These are phyloP conservation scores for Cremastobaeus sp. DNA, from an alignment of 2,888 invertebrate species.

Conservation along the genomic window DNA sequence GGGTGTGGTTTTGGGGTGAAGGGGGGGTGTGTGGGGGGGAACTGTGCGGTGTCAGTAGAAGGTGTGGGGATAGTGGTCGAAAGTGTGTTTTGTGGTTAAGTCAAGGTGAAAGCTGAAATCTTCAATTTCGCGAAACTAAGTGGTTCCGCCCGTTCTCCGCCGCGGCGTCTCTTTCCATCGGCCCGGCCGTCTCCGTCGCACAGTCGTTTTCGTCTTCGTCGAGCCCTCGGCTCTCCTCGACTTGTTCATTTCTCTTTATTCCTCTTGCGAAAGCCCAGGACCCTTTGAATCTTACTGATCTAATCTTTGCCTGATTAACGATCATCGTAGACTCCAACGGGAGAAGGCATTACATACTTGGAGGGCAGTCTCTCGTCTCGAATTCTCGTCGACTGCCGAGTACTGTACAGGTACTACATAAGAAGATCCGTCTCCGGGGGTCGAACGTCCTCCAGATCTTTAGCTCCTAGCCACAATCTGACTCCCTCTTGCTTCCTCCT, in stretches of 20 bases:
- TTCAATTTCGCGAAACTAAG: slow-evolving; percentile 64
- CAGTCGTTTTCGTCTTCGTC: slow-evolving; percentile 43
- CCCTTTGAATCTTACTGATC: slow-evolving; percentile 71
- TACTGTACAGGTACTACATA: slow-evolving; percentile 61
- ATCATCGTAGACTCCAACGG: slow-evolving; percentile 66
- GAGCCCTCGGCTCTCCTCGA: slow-evolving; percentile 38
- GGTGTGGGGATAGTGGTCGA: no score
- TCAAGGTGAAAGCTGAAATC: slow-evolving; percentile 63
- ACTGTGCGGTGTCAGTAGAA: no score
- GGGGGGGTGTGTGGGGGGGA: no score
- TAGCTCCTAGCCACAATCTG: slow-evolving; percentile 66
- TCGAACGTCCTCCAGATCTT: slow-evolving; percentile 63
- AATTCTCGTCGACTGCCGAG: slow-evolving; percentile 64
- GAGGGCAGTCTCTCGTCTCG: slow-evolving; percentile 61
- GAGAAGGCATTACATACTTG: slow-evolving; percentile 59
- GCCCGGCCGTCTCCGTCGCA: slow-evolving; percentile 27
- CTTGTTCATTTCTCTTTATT: slow-evolving; percentile 57
- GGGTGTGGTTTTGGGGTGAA: no score
- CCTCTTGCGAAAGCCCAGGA: slow-evolving; percentile 65
- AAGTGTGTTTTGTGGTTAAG: no score
- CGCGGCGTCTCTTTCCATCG: slow-evolving; percentile 30
- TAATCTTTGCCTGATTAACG: slow-evolving; percentile 75
- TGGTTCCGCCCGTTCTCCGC: slow-evolving; percentile 55
- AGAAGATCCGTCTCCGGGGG: slow-evolving; percentile 64
- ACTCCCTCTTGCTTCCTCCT: slow-evolving; percentile 61